Percentiles rank a stretch among this genome's conserved stretches.
Evolutionary conservation across 1,140 invertebrate genomes (phyloP).

Genomic region (Aphelinus certus): DNA sequence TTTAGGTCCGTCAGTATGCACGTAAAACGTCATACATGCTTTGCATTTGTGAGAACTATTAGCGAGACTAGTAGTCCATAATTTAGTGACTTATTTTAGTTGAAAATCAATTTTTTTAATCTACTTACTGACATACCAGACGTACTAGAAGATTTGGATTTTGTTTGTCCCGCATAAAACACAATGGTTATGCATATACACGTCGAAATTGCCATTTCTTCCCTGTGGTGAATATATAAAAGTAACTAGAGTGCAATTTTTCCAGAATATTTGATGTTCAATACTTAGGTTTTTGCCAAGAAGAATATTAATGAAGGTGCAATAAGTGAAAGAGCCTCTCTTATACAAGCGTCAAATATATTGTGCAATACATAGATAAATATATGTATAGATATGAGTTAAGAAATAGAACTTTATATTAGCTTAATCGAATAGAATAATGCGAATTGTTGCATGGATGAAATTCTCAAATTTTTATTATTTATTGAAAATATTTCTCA

Average conservation of each 20-base stretch:
- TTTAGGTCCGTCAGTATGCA: not conserved
- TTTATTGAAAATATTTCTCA: not conserved
- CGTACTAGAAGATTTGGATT: slow-evolving; percentile 8
- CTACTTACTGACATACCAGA: slow-evolving; percentile 14
- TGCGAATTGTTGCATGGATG: slow-evolving; percentile 1
- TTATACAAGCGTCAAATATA: slow-evolving; percentile 24
- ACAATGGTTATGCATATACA: slow-evolving; percentile 1
- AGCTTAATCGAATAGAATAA: slow-evolving; percentile 14
- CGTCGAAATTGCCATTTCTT: slow-evolving; percentile 36
- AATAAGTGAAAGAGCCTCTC: slow-evolving; percentile 31
- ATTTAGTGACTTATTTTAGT: slow-evolving; percentile 4
- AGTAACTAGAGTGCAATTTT: slow-evolving; percentile 22
- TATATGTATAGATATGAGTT: not conserved
- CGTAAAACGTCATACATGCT: slow-evolving; percentile 11
- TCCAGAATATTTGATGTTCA: not conserved
- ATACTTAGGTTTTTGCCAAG: not conserved
- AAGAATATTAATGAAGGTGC: slow-evolving; percentile 11
- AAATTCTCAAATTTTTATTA: slow-evolving; percentile 6
- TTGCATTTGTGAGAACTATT: not conserved
- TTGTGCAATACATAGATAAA: slow-evolving; percentile 34
- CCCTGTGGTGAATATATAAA: slow-evolving; percentile 1
- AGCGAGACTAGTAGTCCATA: slow-evolving; percentile 3
- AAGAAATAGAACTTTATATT: not conserved
- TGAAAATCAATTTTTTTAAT: slow-evolving; percentile 1
- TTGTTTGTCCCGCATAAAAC: too few relatives aligned